A percentile compares a stretch with the other conserved stretches of the same genome.
These are phyloP conservation scores for Hyperoplus lanceolatus DNA, from an alignment of 2,797 vertebrate species.

Conservation along the genomic window DNA sequence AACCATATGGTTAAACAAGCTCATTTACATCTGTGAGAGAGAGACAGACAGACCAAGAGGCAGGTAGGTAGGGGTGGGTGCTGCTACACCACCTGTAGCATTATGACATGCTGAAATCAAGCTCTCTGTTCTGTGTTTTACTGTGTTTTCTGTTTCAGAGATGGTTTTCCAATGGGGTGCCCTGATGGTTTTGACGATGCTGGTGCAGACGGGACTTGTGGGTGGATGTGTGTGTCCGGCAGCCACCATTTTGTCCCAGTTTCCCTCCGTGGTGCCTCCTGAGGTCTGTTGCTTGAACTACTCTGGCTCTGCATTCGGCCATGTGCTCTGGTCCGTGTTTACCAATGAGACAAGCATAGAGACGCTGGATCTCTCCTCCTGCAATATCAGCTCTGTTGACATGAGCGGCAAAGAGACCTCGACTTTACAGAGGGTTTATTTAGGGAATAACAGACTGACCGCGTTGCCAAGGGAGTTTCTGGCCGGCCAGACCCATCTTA, in stretches of 20 bases:
- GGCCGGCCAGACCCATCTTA: constrained; percentile 79
- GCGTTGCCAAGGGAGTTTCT: constrained; percentile 87
- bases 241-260: constrained; percentile 75
- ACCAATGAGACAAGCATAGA: constrained; percentile 72
- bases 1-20: neutral
- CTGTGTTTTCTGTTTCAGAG: constrained; percentile 72
- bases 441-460: constrained; percentile 85
- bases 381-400: constrained; percentile 82
- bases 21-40: constrained; percentile 53
- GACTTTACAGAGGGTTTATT: constrained; percentile 81
- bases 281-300: constrained; percentile 90
- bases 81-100: neutral
- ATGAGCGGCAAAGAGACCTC: constrained; percentile 6
- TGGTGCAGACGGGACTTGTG: constrained; percentile 47
- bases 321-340: constrained; percentile 84
- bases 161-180: constrained; percentile 54
- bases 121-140: constrained; percentile 23
- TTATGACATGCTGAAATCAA: neutral
- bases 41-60: constrained; percentile 19
- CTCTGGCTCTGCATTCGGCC: constrained; percentile 84
- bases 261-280: constrained; percentile 68
- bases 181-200: constrained; percentile 63
- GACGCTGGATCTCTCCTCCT: constrained; percentile 88
- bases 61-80: constrained; percentile 48
- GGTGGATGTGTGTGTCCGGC: constrained; percentile 84